Evolutionary conservation across 2,797 vertebrate species (phyloP).

Genomic region (Austrolebias charrua): DNA sequence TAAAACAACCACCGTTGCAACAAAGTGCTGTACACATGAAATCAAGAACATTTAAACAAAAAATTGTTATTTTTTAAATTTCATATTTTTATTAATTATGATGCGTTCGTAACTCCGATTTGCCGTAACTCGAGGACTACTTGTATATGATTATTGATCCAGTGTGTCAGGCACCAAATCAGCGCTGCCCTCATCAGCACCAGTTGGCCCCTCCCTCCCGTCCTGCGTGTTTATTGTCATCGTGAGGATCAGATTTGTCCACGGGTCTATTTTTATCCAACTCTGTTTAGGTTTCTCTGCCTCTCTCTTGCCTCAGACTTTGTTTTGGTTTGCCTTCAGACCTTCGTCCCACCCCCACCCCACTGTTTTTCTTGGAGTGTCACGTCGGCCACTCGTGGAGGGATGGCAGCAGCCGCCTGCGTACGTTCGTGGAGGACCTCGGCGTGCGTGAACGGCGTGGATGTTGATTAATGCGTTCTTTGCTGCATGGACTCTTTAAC

Average conservation of each 20-base stretch:
- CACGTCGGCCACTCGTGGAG: slow-evolving; percentile 18
- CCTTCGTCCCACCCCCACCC: slow-evolving; percentile 17
- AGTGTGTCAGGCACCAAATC: no score
- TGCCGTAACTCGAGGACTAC: no score
- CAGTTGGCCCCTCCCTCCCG: neutral
- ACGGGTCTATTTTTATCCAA: slow-evolving; percentile 65
- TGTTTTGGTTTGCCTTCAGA: slow-evolving; percentile 61
- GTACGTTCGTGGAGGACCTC: neutral
- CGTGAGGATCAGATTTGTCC: slow-evolving; percentile 33
- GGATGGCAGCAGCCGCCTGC: slow-evolving; percentile 16
- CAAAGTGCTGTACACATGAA: no score
- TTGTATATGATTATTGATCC: no score
- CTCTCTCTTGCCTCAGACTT: slow-evolving; percentile 51
- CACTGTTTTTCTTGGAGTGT: slow-evolving; percentile 4
- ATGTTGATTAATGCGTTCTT: neutral
- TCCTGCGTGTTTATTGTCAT: slow-evolving; percentile 19
- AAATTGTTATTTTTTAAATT: no score
- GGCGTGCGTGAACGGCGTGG: neutral
- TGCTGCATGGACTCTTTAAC: slow-evolving; percentile 18
- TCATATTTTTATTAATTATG: no score
- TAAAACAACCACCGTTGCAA: no score
- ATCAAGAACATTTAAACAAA: no score
- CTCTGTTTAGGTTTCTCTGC: slow-evolving; percentile 57
- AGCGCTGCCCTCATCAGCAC: no score
- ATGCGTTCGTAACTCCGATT: no score